These are phyloP conservation scores for Tympanuchus pallidicinctus DNA, from an alignment of 2,113 vertebrate species.

Conservation along the genomic window DNA sequence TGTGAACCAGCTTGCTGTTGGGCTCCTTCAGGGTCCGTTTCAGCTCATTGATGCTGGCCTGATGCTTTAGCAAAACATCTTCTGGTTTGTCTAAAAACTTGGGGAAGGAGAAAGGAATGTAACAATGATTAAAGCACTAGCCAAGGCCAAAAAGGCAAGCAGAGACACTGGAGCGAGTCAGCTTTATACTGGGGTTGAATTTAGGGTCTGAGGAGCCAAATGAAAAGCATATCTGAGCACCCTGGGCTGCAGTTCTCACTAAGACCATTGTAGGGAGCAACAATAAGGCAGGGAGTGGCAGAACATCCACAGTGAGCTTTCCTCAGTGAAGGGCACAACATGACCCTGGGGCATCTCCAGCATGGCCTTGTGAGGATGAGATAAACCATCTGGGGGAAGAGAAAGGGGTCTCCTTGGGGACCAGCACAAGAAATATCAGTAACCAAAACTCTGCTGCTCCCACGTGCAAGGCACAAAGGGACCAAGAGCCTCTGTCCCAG, in stretches of 20 bases:
- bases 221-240: neutral
- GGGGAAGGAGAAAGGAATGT: conserved; percentile 40
- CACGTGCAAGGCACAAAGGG: neutral
- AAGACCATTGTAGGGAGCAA: neutral
- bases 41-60: conserved; percentile 99
- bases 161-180: neutral
- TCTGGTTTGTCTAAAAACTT: conserved; percentile 97
- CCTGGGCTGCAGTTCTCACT: neutral
- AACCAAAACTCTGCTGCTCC: neutral
- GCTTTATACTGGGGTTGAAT: conserved; percentile 18
- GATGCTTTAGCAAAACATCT: conserved; percentile 96
- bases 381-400: neutral
- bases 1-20: conserved; percentile 93
- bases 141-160: neutral
- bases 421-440: neutral
- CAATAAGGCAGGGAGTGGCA: neutral
- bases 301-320: rapidly evolving
- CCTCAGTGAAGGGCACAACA: neutral
- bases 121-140: neutral
- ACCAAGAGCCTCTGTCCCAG: neutral
- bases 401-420: neutral
- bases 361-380: neutral
- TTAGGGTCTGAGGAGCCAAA: neutral
- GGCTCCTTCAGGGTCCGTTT: conserved; percentile 95
- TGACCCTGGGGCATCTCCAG: neutral